phyloP scores from a whole-genome alignment of 2,888 invertebrate species.

The Dolichomitus sp. region DNA sequence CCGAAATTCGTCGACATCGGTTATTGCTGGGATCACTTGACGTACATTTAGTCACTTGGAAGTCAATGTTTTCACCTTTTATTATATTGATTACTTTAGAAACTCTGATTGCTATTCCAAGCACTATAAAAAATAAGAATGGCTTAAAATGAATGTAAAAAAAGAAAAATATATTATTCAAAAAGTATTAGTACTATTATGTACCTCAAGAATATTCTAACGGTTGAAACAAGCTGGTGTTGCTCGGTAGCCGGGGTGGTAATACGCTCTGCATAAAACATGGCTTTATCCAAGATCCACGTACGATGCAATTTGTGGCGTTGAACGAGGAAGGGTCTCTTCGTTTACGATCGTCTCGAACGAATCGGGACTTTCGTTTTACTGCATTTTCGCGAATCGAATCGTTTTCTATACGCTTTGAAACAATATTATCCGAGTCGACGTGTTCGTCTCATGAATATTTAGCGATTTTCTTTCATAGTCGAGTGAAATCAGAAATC shows the following conservation, averaged over 20 bases:
- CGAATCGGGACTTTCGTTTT: constrained; percentile 41
- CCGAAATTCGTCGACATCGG: constrained; percentile 32
- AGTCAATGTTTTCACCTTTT: constrained; percentile 3
- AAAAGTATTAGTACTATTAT: background rate
- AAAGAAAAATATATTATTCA: background rate
- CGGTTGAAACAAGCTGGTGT: background rate
- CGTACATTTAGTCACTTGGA: background rate
- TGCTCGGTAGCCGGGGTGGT: constrained; percentile 28
- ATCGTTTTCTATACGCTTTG: constrained; percentile 15
- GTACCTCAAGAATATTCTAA: background rate
- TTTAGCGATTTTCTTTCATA: background rate
- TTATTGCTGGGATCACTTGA: background rate
- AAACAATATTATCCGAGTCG: constrained; percentile 29
- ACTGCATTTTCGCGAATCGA: constrained; percentile 46
- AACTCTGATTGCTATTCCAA: background rate
- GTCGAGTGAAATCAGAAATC: background rate
- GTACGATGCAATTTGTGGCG: constrained; percentile 56
- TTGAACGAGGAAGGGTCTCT: constrained; percentile 22
- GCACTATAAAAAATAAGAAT: background rate
- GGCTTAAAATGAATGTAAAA: background rate
- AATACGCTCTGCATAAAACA: constrained; percentile 64
- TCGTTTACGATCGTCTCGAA: constrained; percentile 54
- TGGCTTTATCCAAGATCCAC: constrained; percentile 48
- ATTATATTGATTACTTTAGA: background rate
- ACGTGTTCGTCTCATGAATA: constrained; percentile 25